Percentiles rank a stretch among this genome's conserved stretches.
phyloP scores from a whole-genome alignment of 2,888 invertebrate genomes.

The Chrysina gloriosa region DNA sequence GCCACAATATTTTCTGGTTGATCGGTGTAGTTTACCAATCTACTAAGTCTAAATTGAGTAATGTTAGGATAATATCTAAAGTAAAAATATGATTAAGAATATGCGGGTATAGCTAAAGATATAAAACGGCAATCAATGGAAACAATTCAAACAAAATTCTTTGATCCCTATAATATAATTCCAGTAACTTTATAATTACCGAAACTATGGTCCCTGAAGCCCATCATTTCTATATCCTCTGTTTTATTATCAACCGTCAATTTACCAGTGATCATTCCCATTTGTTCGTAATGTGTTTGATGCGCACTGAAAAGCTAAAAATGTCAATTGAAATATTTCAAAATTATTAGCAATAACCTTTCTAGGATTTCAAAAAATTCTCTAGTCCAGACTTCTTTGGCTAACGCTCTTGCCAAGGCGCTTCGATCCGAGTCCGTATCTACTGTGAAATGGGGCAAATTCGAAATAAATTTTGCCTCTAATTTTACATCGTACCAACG shows the following conservation, averaged over 20 bases:
- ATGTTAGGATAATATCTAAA: too few relatives aligned
- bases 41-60: too few relatives aligned
- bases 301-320: conserved; percentile 69
- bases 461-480: conserved; percentile 73
- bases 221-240: conserved; percentile 68
- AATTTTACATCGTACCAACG: conserved; percentile 68
- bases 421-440: conserved; percentile 77
- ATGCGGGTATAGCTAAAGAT: too few relatives aligned
- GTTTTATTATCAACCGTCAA: conserved; percentile 69
- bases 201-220: conserved; percentile 85
- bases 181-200: conserved; percentile 68
- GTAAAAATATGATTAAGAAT: too few relatives aligned
- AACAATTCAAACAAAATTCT: too few relatives aligned
- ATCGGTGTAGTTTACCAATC: too few relatives aligned
- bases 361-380: conserved; percentile 75
- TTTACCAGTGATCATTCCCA: conserved; percentile 73
- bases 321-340: neutral
- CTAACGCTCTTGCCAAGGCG: conserved; percentile 78
- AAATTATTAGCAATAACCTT: conserved; percentile 64
- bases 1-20: too few relatives aligned
- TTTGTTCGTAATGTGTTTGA: conserved; percentile 88
- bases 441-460: conserved; percentile 76
- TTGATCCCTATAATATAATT: too few relatives aligned
- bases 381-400: conserved; percentile 79
- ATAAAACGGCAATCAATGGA: too few relatives aligned